Conservation (phyloP, 2,797 vertebrate species). For the Siniperca obscura region DNA sequence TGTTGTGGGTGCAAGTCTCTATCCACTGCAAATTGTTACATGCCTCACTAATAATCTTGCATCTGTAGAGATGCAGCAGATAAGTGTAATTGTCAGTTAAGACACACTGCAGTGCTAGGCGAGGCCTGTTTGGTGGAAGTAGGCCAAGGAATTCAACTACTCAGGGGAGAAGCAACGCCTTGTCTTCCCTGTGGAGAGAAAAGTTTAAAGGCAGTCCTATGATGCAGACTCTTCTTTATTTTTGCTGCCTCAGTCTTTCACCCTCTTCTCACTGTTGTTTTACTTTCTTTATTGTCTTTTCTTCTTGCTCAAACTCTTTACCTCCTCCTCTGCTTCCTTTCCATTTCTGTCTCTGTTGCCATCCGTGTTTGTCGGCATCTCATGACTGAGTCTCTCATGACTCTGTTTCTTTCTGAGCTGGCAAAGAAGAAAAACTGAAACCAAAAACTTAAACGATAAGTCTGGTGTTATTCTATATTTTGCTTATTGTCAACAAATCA, state of each 20-base stretch:
- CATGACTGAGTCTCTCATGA: conserved; percentile 7
- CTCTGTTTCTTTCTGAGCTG: neutral
- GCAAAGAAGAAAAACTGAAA: neutral
- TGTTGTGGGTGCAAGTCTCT: neutral
- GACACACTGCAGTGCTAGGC: conserved; percentile 35
- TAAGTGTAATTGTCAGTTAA: neutral
- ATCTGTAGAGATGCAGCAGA: conserved; percentile 29
- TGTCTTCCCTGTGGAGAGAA: conserved; percentile 24
- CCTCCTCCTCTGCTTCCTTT: neutral
- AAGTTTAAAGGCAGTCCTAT: conserved; percentile 26
- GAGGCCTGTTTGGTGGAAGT: conserved; percentile 60
- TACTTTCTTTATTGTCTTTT: neutral
- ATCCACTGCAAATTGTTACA: neutral
- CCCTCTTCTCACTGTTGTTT: neutral
- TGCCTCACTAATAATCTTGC: conserved; percentile 1
- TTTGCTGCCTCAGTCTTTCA: conserved; percentile 39
- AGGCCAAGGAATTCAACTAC: conserved; percentile 61
- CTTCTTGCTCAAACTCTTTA: neutral
- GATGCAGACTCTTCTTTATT: conserved; percentile 26
- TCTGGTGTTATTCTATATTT: neutral
- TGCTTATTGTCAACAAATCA: neutral
- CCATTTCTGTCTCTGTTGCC: conserved; percentile 9
- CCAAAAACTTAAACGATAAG: neutral
- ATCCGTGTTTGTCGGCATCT: conserved; percentile 5
- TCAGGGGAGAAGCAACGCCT: conserved; percentile 56